Base-by-base conservation (phyloP, 1,140 invertebrate species). In the Theocolax elegans region DNA sequence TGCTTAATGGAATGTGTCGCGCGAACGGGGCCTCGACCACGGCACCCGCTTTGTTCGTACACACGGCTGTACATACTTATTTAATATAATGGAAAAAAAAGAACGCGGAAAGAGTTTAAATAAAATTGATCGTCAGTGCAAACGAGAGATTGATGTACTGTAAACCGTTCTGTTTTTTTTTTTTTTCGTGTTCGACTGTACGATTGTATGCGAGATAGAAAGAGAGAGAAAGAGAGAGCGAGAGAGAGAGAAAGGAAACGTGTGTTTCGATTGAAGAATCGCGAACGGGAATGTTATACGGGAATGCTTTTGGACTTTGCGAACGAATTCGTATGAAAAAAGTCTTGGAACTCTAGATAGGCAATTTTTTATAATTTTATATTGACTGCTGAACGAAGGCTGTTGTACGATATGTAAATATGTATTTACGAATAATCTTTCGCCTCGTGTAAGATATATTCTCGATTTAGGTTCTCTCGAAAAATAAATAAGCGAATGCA, bases 341-440 rank as follows among this genome's bases (percentile, higher is more conserved):
- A 60, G 67, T 68, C 67, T 49, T 42, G 67, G 58, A 42, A 60
- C 48, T 75, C 76, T 83, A 83, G 81, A 77, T 83, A 83, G 81
- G 79, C 78, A 81, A 80, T 81, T 80, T 83, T 83, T 83, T 81
- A 75, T 83, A 81, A 83, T 81, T 83, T 83, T 83, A 83, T 83
- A 83, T 71, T 80, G 77, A 80, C 76, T 80, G 78, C 75, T 75
- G 74, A 76, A 74, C 74, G 72, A 73, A 79, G 70, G 73, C 75
- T 77, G 71, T 74, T 86, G 84, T 86, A 86, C 70, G 74, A 86
- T 85, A 86, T 86, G 85, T 86, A 86, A 79, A 86, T 86, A 86
- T 85, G 85, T 86, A 85, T 76, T 77, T 82, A 67, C 27, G 46
- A 76, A 74, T 65, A 66, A 65, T 65, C 62, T 81, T 78, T 79